These are phyloP conservation scores for Cataglyphis cursor DNA, from an alignment of 2,888 invertebrate species.

Conservation along the genomic window DNA sequence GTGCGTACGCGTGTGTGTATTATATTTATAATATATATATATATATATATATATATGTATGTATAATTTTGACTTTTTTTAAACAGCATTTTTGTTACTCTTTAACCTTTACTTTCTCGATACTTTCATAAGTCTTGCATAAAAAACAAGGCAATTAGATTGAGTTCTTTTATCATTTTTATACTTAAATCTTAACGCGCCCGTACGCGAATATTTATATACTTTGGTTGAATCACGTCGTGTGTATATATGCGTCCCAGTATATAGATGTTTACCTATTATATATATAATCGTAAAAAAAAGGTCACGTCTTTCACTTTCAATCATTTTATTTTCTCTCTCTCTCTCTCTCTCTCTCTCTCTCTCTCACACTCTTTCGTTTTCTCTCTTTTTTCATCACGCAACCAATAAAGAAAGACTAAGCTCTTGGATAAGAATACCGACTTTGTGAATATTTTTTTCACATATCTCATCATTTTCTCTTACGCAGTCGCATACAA, in stretches of 20 bases:
- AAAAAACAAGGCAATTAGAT: conserved; percentile 87
- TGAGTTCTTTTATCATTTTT: conserved; percentile 81
- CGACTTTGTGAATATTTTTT: conserved; percentile 41
- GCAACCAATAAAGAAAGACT: conserved; percentile 83
- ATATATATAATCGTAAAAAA: conserved; percentile 77
- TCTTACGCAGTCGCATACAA: conserved; percentile 56
- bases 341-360: conserved; percentile 31
- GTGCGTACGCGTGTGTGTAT: conserved; percentile 50
- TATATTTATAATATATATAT: conserved; percentile 65
- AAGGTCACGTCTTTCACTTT: conserved; percentile 71
- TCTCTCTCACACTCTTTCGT: conserved; percentile 37
- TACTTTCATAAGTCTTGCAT: conserved; percentile 85
- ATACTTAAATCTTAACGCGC: conserved; percentile 79
- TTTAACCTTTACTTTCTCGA: conserved; percentile 79
- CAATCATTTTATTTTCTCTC: conserved; percentile 60
- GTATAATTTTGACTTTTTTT: conserved; percentile 71
- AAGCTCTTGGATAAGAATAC: conserved; percentile 81
- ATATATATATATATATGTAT: conserved; percentile 66
- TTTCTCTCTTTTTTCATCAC: conserved; percentile 54
- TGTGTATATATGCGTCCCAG: conserved; percentile 59
- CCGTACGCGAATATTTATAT: conserved; percentile 77
- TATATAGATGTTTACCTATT: conserved; percentile 4
- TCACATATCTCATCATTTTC: not conserved
- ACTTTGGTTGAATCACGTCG: conserved; percentile 74
- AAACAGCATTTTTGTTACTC: conserved; percentile 79